Evolutionary conservation across 2,888 invertebrate genomes (phyloP), one percentile per base, ranked within the genome.

Genomic region (Brenthis hecate): DNA sequence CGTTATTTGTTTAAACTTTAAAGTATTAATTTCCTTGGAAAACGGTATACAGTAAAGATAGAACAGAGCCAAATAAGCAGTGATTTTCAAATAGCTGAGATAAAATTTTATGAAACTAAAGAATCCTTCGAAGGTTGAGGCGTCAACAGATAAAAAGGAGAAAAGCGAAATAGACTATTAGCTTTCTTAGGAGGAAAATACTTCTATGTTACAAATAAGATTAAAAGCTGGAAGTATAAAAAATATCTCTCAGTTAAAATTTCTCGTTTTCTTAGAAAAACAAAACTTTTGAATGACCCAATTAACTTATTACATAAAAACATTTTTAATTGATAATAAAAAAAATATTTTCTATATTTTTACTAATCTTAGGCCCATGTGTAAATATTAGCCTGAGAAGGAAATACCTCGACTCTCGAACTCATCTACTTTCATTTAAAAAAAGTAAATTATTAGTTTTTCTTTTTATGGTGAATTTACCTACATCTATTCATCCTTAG

Each of bases 101-200:
- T 70, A 72, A 68, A 65, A 70, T 70, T 72, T 72, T 72, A 70
- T 72, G 65, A 51, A 70, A 70, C 58, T 65, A 66, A 71, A 70
- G 58, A 68, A 60, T 53, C 62, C 68, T 54, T 65, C 8, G 51
- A 68, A 72, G 67, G 65, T 57, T 54, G 54, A 58, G 56, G 58
- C 63, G 72, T 64, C 68, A 68, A 70, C 65, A 68, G 65, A 72
- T 72, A 72, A 72, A 72, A 70, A 65, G 58, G 65, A 68, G 53
- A 16, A 54, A 62, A 62, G n/a, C 43, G 43, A 53, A 62, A 62
- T 62, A 62, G 62, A 14, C 53, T 62, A 62, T 62, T 36, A 62
- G 53, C 51, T 53, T 32, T 19, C 61, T 28, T 53, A 53, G n/a
- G 13, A 50, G 36, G 19, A 53, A 62, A 62, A 62, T 53, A 16